A percentile compares a stretch with the other conserved stretches of the same genome.
Conservation (phyloP, 2,797 vertebrate genomes). For the Siniperca obscura region DNA sequence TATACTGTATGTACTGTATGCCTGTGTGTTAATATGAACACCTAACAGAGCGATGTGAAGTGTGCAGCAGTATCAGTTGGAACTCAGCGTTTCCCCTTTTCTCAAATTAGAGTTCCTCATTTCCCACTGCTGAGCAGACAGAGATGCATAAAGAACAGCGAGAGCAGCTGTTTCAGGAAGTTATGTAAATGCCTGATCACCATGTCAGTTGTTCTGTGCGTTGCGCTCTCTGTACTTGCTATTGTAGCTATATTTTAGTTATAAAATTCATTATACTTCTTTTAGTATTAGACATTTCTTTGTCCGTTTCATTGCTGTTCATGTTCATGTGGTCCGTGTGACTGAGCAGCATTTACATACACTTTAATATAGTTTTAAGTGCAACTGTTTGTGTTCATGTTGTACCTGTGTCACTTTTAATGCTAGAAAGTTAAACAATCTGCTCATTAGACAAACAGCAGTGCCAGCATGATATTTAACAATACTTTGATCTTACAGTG, state of each 20-base stretch:
- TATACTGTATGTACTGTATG: not conserved
- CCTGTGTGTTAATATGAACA: slow-evolving; percentile 2
- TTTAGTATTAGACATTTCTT: not conserved
- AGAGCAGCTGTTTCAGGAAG: slow-evolving; percentile 65
- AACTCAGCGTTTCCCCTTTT: slow-evolving; percentile 77
- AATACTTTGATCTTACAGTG: not conserved
- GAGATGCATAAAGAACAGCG: slow-evolving; percentile 21
- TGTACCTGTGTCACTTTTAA: not conserved
- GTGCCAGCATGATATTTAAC: not conserved
- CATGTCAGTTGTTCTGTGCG: slow-evolving; percentile 9
- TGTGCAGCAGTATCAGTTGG: slow-evolving; percentile 59
- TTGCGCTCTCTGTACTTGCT: slow-evolving; percentile 19
- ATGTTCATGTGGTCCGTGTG: not conserved
- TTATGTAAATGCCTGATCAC: slow-evolving; percentile 64
- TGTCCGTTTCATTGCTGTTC: not conserved
- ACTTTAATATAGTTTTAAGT: not conserved
- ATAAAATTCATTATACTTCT: not conserved
- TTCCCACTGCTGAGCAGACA: slow-evolving; percentile 64
- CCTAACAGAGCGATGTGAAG: slow-evolving; percentile 20
- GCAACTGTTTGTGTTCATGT: not conserved
- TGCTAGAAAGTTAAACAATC: not conserved
- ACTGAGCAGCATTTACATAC: not conserved
- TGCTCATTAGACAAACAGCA: not conserved
- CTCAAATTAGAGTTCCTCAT: slow-evolving; percentile 77
- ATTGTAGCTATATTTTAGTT: not conserved